Evolutionary conservation across 2,797 vertebrate genomes (phyloP).

Genomic region (Falco berigora): DNA sequence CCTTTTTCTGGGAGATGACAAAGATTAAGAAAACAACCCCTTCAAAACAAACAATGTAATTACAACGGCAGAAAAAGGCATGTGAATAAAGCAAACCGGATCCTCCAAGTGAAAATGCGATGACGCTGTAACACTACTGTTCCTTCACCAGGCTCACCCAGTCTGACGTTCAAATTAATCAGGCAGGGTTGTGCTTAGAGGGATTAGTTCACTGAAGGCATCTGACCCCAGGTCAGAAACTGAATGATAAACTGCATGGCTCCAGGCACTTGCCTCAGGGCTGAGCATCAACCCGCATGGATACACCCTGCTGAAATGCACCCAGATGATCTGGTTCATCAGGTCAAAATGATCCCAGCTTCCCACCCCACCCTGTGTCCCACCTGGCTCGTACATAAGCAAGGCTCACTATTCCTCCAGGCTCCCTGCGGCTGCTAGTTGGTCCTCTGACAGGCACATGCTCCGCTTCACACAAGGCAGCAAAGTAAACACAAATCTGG

Average conservation of each 20-base stretch:
- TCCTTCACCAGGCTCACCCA: neutral
- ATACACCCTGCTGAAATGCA: constrained; percentile 36
- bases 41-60: neutral
- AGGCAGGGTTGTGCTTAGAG: neutral
- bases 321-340: constrained; percentile 51
- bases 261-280: constrained; percentile 8
- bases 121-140: neutral
- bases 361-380: neutral
- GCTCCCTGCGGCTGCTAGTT: neutral
- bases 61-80: neutral
- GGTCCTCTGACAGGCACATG: neutral
- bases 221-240: constrained; percentile 31
- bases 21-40: neutral
- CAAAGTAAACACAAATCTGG: neutral
- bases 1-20: neutral
- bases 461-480: neutral
- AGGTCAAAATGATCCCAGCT: constrained; percentile 25
- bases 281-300: neutral
- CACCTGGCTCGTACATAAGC: neutral
- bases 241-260: constrained; percentile 39
- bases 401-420: neutral
- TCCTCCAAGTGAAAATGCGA: neutral
- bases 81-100: neutral
- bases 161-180: neutral
- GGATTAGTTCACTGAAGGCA: neutral